These are phyloP conservation scores for Mormyrus iriodes DNA, from an alignment of 2,113 vertebrate species.

Conservation along the genomic window DNA sequence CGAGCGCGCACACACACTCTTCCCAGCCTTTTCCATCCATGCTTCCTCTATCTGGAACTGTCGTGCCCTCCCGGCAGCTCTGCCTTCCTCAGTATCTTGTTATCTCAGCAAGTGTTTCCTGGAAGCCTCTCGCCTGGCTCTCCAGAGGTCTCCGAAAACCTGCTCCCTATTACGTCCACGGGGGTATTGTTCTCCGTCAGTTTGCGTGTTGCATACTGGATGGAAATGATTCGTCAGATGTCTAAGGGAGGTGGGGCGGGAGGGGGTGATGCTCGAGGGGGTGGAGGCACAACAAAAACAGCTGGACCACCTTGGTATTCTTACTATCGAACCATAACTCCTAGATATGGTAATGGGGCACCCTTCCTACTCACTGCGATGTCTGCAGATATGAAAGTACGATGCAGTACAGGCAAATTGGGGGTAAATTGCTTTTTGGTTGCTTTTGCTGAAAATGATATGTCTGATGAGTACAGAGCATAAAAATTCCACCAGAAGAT, in stretches of 20 bases:
- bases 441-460: slow-evolving; percentile 6
- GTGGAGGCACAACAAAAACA: slow-evolving; percentile 38
- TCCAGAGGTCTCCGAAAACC: slow-evolving; percentile 45
- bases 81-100: slow-evolving; percentile 61
- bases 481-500: neutral
- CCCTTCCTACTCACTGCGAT: slow-evolving; percentile 38
- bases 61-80: slow-evolving; percentile 44
- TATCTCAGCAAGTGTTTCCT: slow-evolving; percentile 67
- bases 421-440: neutral
- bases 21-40: slow-evolving; percentile 22
- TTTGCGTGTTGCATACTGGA: slow-evolving; percentile 51
- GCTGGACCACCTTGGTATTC: slow-evolving; percentile 32
- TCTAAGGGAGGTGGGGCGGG: slow-evolving; percentile 21
- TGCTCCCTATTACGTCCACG: slow-evolving; percentile 35
- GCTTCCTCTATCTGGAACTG: slow-evolving; percentile 24
- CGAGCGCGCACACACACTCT: slow-evolving; percentile 6
- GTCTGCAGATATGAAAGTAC: slow-evolving; percentile 32
- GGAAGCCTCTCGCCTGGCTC: slow-evolving; percentile 47
- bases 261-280: neutral
- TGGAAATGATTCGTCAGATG: slow-evolving; percentile 62
- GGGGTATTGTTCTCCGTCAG: slow-evolving; percentile 57
- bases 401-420: no score
- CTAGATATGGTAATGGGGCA: slow-evolving; percentile 42
- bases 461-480: neutral
- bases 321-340: slow-evolving; percentile 42